phyloP scores from a whole-genome alignment of 2,797 vertebrate species.

The Coregonus ussuriensis region DNA sequence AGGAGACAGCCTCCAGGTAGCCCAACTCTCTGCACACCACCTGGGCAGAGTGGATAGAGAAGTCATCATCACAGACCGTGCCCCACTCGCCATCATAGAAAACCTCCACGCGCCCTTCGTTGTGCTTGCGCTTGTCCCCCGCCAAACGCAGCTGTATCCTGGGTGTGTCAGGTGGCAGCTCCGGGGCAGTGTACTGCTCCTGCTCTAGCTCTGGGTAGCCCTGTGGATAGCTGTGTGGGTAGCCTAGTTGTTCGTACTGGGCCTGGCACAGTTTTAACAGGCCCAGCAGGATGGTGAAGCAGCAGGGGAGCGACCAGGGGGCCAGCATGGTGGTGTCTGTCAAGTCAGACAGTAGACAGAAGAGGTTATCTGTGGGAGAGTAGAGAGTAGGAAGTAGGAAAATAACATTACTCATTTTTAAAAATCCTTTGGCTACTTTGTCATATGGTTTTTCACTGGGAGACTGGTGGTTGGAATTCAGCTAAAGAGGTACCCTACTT shows the following conservation, averaged over 20 bases:
- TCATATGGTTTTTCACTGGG: neutral
- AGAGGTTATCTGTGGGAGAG: slow-evolving; percentile 11
- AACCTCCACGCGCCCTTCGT: slow-evolving; percentile 91
- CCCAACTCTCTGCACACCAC: slow-evolving; percentile 92
- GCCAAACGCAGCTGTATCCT: slow-evolving; percentile 88
- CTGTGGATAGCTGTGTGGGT: slow-evolving; percentile 72
- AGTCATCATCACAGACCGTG: slow-evolving; percentile 94
- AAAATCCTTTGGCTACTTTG: slow-evolving; percentile 3
- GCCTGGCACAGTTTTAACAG: slow-evolving; percentile 65
- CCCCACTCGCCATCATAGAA: slow-evolving; percentile 89
- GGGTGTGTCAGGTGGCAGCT: slow-evolving; percentile 63
- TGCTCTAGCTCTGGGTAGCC: slow-evolving; percentile 73
- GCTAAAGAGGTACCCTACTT: neutral
- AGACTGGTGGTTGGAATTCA: neutral
- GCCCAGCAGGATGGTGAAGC: slow-evolving; percentile 49
- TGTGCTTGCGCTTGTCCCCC: slow-evolving; percentile 92
- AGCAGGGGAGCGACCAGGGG: slow-evolving; percentile 34
- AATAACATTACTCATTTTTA: neutral
- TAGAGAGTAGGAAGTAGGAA: neutral
- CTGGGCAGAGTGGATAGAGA: slow-evolving; percentile 86
- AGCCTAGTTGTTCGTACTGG: slow-evolving; percentile 81
- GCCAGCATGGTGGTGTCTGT: slow-evolving; percentile 55
- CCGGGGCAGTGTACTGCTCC: slow-evolving; percentile 69
- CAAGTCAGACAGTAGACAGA: slow-evolving; percentile 1
- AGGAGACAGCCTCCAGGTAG: slow-evolving; percentile 87